A percentile compares a stretch with the other conserved stretches of the same genome.
Evolutionary conservation across 2,797 vertebrate genomes (phyloP).

Genomic region (Sebastes minor): DNA sequence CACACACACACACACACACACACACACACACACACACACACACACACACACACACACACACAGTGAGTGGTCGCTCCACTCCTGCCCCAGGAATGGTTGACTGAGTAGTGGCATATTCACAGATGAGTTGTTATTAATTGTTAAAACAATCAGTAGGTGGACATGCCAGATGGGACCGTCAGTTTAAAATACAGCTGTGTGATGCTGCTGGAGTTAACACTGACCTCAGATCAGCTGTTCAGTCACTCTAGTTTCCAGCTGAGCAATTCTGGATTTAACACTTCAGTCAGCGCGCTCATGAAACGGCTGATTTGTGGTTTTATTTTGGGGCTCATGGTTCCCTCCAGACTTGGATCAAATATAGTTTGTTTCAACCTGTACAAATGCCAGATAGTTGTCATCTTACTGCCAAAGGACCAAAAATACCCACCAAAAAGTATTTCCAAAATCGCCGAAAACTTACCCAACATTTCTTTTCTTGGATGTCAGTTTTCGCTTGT

Average conservation of each 20-base stretch:
- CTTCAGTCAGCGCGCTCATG: neutral
- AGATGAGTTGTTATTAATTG: constrained; percentile 61
- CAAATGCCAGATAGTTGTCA: neutral
- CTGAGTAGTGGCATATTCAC: constrained; percentile 76
- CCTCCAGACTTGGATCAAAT: constrained; percentile 17
- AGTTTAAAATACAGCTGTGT: no score
- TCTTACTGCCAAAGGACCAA: neutral
- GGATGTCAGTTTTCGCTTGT: neutral
- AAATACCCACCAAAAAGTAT: neutral
- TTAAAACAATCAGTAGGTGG: constrained; percentile 29
- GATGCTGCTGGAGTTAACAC: neutral
- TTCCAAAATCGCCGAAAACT: neutral
- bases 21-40: constrained; percentile 45
- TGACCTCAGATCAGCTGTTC: neutral
- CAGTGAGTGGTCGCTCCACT: constrained; percentile 76
- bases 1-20: constrained; percentile 67
- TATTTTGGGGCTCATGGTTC: neutral
- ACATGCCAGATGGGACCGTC: constrained; percentile 58
- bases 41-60: constrained; percentile 51
- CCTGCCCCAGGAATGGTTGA: constrained; percentile 66
- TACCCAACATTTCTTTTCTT: neutral
- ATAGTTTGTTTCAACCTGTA: neutral
- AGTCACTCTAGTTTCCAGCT: neutral
- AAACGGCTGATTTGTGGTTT: neutral
- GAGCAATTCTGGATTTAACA: neutral